These are phyloP conservation scores for Gambusia affinis DNA, from an alignment of 2,113 vertebrate species.

Conservation along the genomic window DNA sequence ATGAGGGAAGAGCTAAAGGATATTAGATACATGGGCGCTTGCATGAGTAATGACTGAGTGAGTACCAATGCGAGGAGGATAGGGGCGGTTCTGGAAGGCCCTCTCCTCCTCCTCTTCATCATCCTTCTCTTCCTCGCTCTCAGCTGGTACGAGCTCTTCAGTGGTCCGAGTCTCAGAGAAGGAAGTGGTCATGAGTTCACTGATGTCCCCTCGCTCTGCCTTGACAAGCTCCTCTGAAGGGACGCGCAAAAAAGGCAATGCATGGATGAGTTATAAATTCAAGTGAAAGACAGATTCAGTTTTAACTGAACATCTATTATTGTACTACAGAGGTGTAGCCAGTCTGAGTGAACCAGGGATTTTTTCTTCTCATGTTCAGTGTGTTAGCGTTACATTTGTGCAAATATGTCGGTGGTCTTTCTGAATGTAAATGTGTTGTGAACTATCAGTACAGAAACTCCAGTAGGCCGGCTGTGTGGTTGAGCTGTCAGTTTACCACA, in stretches of 20 bases:
- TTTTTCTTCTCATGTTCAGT: not conserved
- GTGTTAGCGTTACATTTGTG: not conserved
- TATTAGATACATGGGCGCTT: not conserved
- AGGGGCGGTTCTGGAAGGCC: constrained; percentile 81
- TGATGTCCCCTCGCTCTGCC: constrained; percentile 83
- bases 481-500: not conserved
- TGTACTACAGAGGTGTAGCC: not conserved
- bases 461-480: not conserved
- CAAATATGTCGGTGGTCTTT: not conserved
- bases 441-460: not conserved
- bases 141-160: constrained; percentile 83
- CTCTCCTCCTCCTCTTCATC: constrained; percentile 83
- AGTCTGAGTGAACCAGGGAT: not conserved
- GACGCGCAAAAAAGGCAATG: not conserved
- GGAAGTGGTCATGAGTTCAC: constrained; percentile 86
- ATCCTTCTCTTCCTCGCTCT: constrained; percentile 84
- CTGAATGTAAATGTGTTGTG: not conserved
- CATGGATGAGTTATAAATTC: not conserved
- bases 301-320: not conserved
- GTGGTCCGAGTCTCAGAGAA: constrained; percentile 86
- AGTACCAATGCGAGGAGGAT: constrained; percentile 78
- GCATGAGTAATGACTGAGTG: not conserved
- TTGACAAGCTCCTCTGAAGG: constrained; percentile 81
- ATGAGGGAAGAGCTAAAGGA: not conserved
- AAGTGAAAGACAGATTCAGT: not conserved